phyloP scores from a whole-genome alignment of 2,113 vertebrate genomes.

The Columbina picui region DNA sequence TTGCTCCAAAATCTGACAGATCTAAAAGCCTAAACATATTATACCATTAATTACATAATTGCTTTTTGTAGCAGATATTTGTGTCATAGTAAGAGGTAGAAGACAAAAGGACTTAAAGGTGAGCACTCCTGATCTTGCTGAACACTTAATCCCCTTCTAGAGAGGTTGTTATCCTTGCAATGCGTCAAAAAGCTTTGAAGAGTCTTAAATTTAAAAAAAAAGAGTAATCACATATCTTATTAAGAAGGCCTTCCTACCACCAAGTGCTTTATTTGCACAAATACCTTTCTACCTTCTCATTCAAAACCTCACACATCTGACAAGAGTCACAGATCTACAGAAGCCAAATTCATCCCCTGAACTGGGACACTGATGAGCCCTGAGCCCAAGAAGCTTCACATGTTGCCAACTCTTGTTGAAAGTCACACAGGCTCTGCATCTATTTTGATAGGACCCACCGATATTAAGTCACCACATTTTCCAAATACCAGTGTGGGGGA shows the following conservation, averaged over 20 bases:
- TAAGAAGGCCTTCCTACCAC: background rate
- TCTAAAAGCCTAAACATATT: background rate
- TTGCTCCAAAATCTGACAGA: background rate
- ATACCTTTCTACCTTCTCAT: background rate
- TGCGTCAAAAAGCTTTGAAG: background rate
- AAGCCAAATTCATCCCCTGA: background rate
- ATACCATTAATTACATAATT: background rate
- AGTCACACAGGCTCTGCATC: background rate
- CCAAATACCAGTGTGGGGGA: background rate
- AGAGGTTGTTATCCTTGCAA: background rate
- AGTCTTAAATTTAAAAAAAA: background rate
- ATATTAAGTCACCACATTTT: background rate
- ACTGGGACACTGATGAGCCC: background rate
- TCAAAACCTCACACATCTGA: background rate
- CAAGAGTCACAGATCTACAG: background rate
- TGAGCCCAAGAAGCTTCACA: background rate
- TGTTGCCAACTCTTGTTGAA: background rate
- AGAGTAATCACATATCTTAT: background rate
- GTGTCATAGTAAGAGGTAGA: background rate
- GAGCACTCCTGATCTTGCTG: background rate
- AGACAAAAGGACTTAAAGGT: background rate
- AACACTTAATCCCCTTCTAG: background rate
- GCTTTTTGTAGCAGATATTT: background rate
- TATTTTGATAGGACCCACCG: background rate
- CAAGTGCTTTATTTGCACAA: background rate